A percentile compares a stretch with the other conserved stretches of the same genome.
phyloP scores from a whole-genome alignment of 2,113 vertebrate species.

The Aspiorhynchus laticeps region DNA sequence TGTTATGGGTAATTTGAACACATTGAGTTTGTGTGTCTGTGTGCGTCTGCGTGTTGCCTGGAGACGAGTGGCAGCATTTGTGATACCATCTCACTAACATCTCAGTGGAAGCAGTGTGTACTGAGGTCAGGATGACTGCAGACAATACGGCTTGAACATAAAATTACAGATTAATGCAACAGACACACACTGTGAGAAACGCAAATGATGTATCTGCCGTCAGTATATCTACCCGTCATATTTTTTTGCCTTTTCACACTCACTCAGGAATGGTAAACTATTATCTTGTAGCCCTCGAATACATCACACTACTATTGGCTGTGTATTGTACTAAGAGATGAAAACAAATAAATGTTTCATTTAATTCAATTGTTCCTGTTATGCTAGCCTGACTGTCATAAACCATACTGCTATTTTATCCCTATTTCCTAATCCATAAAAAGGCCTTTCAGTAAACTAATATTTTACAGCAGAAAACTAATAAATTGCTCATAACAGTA shows the following conservation, averaged over 20 bases:
- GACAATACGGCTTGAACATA: background rate
- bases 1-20: slow-evolving; percentile 34
- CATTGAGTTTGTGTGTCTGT: slow-evolving; percentile 30
- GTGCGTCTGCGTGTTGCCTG: slow-evolving; percentile 12
- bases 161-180: background rate
- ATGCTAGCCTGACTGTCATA: background rate
- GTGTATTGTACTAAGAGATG: background rate
- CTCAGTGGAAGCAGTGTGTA: background rate
- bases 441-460: background rate
- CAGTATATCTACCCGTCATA: background rate
- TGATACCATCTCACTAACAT: background rate
- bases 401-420: background rate
- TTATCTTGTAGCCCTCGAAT: background rate
- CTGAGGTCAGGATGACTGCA: slow-evolving; percentile 31
- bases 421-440: background rate
- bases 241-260: background rate
- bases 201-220: background rate
- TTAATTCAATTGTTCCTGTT: background rate
- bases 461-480: background rate
- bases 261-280: background rate
- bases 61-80: background rate
- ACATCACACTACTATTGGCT: background rate
- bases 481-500: background rate
- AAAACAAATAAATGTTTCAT: background rate
- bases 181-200: background rate